These are phyloP conservation scores for Drosophila triauraria DNA, from an alignment of 1,140 invertebrate genomes.

Conservation along the genomic window DNA sequence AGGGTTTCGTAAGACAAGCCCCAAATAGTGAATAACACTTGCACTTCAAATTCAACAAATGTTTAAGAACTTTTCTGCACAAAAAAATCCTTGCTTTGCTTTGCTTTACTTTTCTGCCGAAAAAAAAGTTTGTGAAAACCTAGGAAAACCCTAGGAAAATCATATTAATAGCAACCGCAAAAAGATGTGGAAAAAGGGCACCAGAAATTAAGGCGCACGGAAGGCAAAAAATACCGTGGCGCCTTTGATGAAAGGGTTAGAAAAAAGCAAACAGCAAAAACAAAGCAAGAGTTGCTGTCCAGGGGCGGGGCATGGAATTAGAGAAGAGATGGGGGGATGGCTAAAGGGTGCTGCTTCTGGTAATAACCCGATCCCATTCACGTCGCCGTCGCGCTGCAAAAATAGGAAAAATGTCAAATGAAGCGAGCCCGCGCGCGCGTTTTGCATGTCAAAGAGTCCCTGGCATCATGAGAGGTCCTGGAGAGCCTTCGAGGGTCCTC, in stretches of 20 bases:
- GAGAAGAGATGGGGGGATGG: background rate
- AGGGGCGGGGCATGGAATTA: background rate
- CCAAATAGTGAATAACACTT: constrained; percentile 2
- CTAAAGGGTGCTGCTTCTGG: constrained; percentile 23
- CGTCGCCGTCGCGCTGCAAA: constrained; percentile 19
- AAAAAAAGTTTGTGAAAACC: constrained; percentile 13
- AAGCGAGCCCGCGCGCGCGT: constrained; percentile 67
- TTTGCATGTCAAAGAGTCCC: constrained; percentile 77
- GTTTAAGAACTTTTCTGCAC: constrained; percentile 3
- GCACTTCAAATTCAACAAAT: constrained; percentile 1
- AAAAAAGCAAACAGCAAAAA: constrained; percentile 50
- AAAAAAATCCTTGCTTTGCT: background rate
- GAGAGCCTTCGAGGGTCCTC: constrained; percentile 68
- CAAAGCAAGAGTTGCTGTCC: constrained; percentile 14
- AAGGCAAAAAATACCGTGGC: constrained; percentile 34
- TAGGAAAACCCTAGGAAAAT: constrained; percentile 59
- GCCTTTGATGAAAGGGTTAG: constrained; percentile 75
- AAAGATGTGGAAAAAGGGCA: constrained; percentile 15
- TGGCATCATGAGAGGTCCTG: constrained; percentile 49
- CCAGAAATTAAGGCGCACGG: constrained; percentile 7
- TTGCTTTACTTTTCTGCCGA: background rate
- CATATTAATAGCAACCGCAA: constrained; percentile 74
- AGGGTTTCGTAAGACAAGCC: background rate
- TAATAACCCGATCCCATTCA: constrained; percentile 48
- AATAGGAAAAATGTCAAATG: constrained; percentile 78